Base-by-base conservation (phyloP, 2,113 vertebrate genomes). In the Danio rerio region DNA sequence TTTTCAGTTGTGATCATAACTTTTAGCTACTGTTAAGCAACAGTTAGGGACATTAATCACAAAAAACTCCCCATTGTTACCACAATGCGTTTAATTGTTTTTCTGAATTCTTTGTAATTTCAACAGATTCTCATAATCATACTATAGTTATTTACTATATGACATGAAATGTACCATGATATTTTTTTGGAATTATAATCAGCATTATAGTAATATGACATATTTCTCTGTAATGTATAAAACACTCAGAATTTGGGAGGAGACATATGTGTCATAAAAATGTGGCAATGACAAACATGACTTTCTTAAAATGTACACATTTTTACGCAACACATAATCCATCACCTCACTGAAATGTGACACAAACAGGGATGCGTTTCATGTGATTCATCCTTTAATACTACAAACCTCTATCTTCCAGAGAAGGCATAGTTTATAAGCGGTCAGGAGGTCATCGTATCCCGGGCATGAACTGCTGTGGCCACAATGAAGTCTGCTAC, bases 391-490 rank as follows among this genome's bases (percentile, higher is more conserved):
- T n/a, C 7, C 12, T 47, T 69, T 69, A 40, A 63, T 18, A 12
- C 7, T 31, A 15, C 16, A 31, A 71, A 52, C 20, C 50, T 81
- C 40, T 69, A 69, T 84, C 43, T 91, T 92, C 79, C 92, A 99
- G 98, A 90, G 98, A 99, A 87, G 98, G 98, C 5, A 95, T 96
- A 94, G 95, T 99, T 87, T 94, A 96, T 90, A 99, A 99, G 86
- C 94, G 96, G 62, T 99, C 98, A 0, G 98, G 98, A 9, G 98
- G 98, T 53, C 96, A 99, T 86, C 95, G 97, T 80, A 98, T 99
- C 83, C 98, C 97, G 0, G 96, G 97, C 13, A 85, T 98, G 89
- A 99, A 98, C 88, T 99, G 98, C 93, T 98, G 98, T 0, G 98
- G 98, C 69, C 96, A 96, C 42, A 95, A 94, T 81, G 92, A 95